Base-by-base conservation (phyloP, 2,797 vertebrate species). In the Brachymystax lenok region DNA sequence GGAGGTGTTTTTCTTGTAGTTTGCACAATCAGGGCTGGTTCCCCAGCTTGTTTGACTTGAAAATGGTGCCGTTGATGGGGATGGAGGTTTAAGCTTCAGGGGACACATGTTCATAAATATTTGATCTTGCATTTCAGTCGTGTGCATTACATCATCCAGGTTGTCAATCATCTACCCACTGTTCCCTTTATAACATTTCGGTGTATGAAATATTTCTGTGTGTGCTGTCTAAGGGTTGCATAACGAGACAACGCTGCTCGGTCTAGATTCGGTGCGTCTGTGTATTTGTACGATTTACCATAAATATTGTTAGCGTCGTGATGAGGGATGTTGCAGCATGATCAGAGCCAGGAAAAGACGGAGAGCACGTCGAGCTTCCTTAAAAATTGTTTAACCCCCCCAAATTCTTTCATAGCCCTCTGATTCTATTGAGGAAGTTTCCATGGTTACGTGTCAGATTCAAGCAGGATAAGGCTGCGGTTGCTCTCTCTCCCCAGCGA, bases 371-470 rank as follows among this genome's bases (percentile, higher is more conserved):
- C 1, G 33, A 69, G 46, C 21, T 24, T 24, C 7, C 13, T 30
- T 30, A 13, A 71, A 73, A 24, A 54, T 40, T 40, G 1, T 40
- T 40, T 59, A 70, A 78, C 63, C 56, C 77, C 69, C 69, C 78
- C 63, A 75, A 80, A 76, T 82, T 87, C 74, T 74, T 84, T 84
- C 81, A 83, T 85, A 78, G 77, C 77, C 74, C 81, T 84, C 80
- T 74, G 81, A 86, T 80, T 83, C 74, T 83, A 80, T 87, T 83
- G 84, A 87, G 84, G 80, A 82, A 79, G 89, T 90, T 88, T 82
- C 87, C 86, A 90, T 91, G 86, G 89, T 89, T 85, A 90, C 88
- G 30, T 86, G 83, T 85, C 78, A 85, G 87, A 87, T 88, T 89
- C 78, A 81, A 79, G 79, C 61, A 87, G 79, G 85, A 88, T 84